Evolutionary conservation across 2,113 vertebrate genomes (phyloP), one percentile per base, ranked within the genome.

Genomic region (Patagioenas fasciata): DNA sequence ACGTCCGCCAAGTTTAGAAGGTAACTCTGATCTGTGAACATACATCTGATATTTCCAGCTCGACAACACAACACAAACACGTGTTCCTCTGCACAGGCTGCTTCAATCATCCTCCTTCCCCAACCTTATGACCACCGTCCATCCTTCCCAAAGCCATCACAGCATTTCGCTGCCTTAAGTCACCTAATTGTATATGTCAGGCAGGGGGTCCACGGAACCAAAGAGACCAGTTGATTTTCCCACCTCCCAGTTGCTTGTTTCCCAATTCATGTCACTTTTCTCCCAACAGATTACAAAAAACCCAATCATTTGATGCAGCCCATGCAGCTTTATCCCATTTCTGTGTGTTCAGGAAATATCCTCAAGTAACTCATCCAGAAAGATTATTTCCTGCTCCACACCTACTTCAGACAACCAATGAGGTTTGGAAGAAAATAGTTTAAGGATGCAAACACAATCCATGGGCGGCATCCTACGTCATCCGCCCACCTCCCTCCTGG

Each of bases 11-110:
- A 70, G 80, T 20, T 86, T 48, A 91, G 93, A 91, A 78, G 87
- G 77, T 75, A 75, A 40, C 38, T 40, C 73, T 57, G 64, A 95
- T 80, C 51, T 80, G 19, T 64, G 70, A 92, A 40, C 84, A 85
- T 42, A 40, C 86, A 91, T 12, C 92, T 88, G 78, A 79, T 47
- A 88, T 86, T 94, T 97, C 93, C 94, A 94, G 90, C 88, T 97
- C 25, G 13, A 94, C 88, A 74, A 73, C 75, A 81, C 94, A 85
- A 85, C 92, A 14, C 95, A 11, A 36, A 48, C 86, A 78, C 10
- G 24, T 8, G 91, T 9, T 78, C 77, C 73, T 77, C 40, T 28
- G 3, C 53, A 64, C 23, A n/a, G 44, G 15, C 72, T 69, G 34
- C 65, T 15, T 91, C 38, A 93, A 65, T 95, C 90, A 92, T 1